Evolutionary conservation across 1,140 invertebrate genomes (phyloP), one percentile per base, ranked within the genome.

Genomic region (Mycetomoellerius zeteki): DNA sequence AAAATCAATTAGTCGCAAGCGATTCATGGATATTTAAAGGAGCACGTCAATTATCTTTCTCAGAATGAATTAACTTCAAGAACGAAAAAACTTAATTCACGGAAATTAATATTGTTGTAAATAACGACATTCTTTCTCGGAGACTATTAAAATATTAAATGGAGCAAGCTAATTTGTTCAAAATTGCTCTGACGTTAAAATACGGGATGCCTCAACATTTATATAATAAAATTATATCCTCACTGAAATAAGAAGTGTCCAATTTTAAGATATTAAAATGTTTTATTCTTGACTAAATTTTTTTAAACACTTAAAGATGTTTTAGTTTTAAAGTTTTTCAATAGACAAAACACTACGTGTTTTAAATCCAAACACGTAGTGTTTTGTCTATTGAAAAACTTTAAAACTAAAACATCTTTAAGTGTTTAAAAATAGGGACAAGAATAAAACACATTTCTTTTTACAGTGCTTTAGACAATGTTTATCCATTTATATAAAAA

Each of bases 121-220:
- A 27, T 73, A 19, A 16, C 19, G n/a, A 8, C 10, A 56, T 30
- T 73, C 6, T 19, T 73, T 73, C 19, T 73, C 3, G 10, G 19
- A 30, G 27, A 54, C 19, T 50, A 72, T 33, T 33, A 37, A 37
- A 27, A 56, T 58, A 37, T 75, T 37, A 58, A 58, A 75, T 47
- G 14, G n/a, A 16, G 7, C 54, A n/a, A 56, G 6, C 19, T 16
- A 6, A 73, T 73, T 73, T 73, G 10, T 4, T 19, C 1, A 21
- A 30, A 1, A 52, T 56, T 21, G 14, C 30, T 30, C 19, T 58
- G 16, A 75, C 56, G 1, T 56, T 27, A 50, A 54, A 54, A 30
- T 47, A 47, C 27, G 21, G n/a, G 24, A 52, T 27, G n/a, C 16
- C 14, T 16, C 24, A 8, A 52, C 24, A 52, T 72, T 50, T 52